Evolutionary conservation across 2,797 vertebrate species (phyloP).

Genomic region (Arrhamphus sclerolepis): DNA sequence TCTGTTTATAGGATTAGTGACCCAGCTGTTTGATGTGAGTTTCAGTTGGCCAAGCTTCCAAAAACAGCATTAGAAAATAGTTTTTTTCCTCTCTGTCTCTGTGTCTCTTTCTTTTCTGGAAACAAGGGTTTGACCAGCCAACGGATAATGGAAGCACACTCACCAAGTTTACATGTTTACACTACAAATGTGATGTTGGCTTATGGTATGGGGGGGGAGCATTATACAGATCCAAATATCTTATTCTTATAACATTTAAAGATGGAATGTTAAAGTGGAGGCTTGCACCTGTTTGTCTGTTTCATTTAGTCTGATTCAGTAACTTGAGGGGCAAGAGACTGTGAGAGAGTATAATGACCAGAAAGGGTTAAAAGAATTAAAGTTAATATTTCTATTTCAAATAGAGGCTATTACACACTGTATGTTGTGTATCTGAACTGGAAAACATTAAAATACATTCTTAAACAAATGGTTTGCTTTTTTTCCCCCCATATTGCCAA

Average conservation of each 20-base stretch:
- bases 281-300: conserved; percentile 85
- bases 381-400: conserved; percentile 87
- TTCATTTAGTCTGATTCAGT: conserved; percentile 81
- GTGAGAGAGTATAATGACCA: conserved; percentile 74
- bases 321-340: conserved; percentile 78
- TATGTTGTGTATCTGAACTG: conserved; percentile 87
- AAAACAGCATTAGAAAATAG: conserved; percentile 53
- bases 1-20: conserved; percentile 50
- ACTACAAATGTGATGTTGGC: conserved; percentile 76
- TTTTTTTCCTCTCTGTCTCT: conserved; percentile 35
- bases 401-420: conserved; percentile 88
- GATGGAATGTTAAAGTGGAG: conserved; percentile 70
- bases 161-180: conserved; percentile 81
- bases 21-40: conserved; percentile 62
- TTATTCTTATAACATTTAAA: conserved; percentile 70
- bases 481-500: conserved; percentile 15
- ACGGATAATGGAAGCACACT: conserved; percentile 82
- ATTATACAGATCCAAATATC: conserved; percentile 68
- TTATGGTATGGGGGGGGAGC: conserved; percentile 33
- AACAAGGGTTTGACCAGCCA: conserved; percentile 60
- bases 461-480: conserved; percentile 72
- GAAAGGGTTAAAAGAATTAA: conserved; percentile 75
- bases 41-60: conserved; percentile 65
- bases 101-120: conserved; percentile 33
- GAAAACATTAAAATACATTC: conserved; percentile 87